Evolutionary conservation across 2,888 invertebrate genomes (phyloP), one percentile per base, ranked within the genome.

Genomic region (Protophormia terraenovae): DNA sequence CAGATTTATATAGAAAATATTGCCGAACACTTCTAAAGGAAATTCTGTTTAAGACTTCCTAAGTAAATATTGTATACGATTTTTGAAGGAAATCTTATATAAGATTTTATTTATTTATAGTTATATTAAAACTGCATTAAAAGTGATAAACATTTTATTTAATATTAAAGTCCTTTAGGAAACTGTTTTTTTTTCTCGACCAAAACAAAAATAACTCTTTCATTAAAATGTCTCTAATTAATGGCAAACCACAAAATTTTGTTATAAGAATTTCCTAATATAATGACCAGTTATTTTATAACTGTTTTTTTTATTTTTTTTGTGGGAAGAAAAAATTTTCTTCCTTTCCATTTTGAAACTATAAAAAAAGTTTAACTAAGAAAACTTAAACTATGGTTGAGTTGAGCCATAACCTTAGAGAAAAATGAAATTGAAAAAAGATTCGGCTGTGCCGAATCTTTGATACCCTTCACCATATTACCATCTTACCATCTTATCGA

Each of bases 191-290:
- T 16, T 32, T 27, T 32, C 8, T 16, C 2, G 29, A 2, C 16
- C 22, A n/a, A 55, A 32, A 19, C 5, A 50, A 50, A 19, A 50
- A 10, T 10, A 7, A 4, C 45, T 55, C 12, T 55, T 5, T n/a
- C 41, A 58, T 72, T 45, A 41, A 58, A 19, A 27, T 24, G n/a
- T 27, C n/a, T 60, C 47, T 73, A 73, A 73, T 60, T 58, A 73
- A 58, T n/a, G n/a, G 1, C n/a, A 60, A 60, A 45, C 60, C 47
- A 60, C 22, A 47, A 60, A 47, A 60, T 60, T 29, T 73, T 3
- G 24, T 53, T 53, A 29, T 22, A 32, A 35, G 8, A 14, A 62
- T 38, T 22, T 35, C 58, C 29, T 5, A 53, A 24, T 22, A 53
- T 47, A 47, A 47, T 19, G 19, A 53, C n/a, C 29, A 35, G 19